Base-by-base conservation (phyloP, 2,797 vertebrate genomes). In the Lacerta viridis region DNA sequence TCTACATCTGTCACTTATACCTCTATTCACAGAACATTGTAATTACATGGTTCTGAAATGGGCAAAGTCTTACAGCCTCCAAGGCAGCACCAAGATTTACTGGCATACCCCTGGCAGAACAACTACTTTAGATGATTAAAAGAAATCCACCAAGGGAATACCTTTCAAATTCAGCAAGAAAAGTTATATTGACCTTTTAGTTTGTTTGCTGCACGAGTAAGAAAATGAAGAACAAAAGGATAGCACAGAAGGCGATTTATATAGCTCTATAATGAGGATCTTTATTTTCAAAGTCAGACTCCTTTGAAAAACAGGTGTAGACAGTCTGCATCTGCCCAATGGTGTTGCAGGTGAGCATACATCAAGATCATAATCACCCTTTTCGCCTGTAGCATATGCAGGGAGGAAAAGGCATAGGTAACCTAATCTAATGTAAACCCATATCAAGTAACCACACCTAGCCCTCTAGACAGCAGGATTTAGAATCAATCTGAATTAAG, bases 131-230 rank as follows among this genome's bases (percentile, higher is more conserved):
- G 33, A 92, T 55, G 71, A 90, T 85, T 78, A 85, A 85, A 39
- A 87, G n/a, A 84, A 80, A 18, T 50, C 83, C 17, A 43, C 25
- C 33, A 39, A 41, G 29, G 72, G 50, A 87, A 74, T 41, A 74
- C 50, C 78, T 64, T 90, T 75, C 68, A 79, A 74, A 76, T 77
- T 29, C 17, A 84, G 75, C 6, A 82, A 59, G 50, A 0, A 66
- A 92, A 92, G 0, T 61, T 36, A 2, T 84, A 68, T 68, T 86
- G 41, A 89, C 75, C 76, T 46, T 78, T 90, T 59, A 20, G 64
- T 87, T 91, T 80, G 29, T 74, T 85, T 89, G 20, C 50, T 79
- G 23, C 79, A 83, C 17, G 29, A 29, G 25, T 43, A 66, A 82
- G 23, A 41, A 68, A 39, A 78, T 79, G 81, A 79, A 78, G 55